Conservation (phyloP, 2,888 invertebrate species). For the Exocentrus adspersus region DNA sequence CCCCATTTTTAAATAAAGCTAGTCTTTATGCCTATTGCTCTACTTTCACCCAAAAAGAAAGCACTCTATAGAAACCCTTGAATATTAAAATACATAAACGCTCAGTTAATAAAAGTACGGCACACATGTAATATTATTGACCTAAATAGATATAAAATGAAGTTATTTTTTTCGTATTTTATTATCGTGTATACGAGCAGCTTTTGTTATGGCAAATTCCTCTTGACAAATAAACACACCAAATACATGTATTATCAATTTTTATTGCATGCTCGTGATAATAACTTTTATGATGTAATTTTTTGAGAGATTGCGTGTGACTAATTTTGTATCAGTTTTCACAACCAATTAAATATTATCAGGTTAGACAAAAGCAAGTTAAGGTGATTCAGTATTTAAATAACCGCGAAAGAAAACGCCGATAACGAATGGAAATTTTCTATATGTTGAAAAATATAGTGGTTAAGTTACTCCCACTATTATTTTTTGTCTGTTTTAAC, state of each 20-base stretch:
- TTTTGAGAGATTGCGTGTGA: conserved; percentile 12
- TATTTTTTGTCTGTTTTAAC: too few species aligned
- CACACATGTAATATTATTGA: conserved; percentile 20
- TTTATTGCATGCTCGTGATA: conserved; percentile 3
- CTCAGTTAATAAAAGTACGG: conserved; percentile 6
- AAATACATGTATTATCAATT: conserved; percentile 10
- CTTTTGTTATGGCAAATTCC: conserved; percentile 18
- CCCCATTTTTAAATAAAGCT: too few species aligned
- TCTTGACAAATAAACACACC: conserved; percentile 9
- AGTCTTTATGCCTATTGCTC: neutral
- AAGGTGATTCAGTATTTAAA: too few species aligned
- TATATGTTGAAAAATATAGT: too few species aligned
- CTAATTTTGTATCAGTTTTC: neutral
- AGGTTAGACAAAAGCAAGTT: conserved; percentile 1
- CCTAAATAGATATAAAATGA: conserved; percentile 27
- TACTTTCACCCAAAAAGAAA: neutral
- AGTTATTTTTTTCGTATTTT: conserved; percentile 17
- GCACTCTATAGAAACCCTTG: neutral
- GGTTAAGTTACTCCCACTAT: too few species aligned
- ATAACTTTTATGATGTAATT: conserved; percentile 25
- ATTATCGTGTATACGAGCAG: too few species aligned
- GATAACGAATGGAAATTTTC: too few species aligned
- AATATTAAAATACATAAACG: neutral
- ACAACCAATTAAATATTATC: conserved; percentile 2
- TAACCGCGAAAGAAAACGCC: too few species aligned